Conservation (phyloP, 2,888 invertebrate genomes). For the Troglohyphantes excavatus region DNA sequence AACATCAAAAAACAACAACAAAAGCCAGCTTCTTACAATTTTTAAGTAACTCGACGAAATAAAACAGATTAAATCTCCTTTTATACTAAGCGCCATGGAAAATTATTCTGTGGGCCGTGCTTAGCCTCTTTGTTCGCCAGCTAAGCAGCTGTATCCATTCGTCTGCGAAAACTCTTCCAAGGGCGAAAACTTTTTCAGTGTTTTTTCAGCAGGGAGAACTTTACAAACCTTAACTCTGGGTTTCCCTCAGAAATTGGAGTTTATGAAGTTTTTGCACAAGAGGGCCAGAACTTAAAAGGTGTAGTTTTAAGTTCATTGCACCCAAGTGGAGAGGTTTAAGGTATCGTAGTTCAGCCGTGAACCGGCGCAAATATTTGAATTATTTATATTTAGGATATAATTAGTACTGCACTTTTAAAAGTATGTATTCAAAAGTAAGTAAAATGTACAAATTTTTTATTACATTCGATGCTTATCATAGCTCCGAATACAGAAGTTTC, state of each 20-base stretch:
- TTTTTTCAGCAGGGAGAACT: background rate
- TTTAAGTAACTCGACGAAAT: constrained; percentile 15
- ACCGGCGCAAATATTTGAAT: too few species aligned
- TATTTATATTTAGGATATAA: too few species aligned
- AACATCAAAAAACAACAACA: background rate
- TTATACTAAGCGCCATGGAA: constrained; percentile 1
- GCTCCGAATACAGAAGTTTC: too few species aligned
- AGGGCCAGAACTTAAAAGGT: background rate
- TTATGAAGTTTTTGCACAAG: constrained; percentile 5
- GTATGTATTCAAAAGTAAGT: too few species aligned
- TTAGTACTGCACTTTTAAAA: too few species aligned
- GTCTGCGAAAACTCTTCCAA: constrained; percentile 22
- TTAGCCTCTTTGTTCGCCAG: constrained; percentile 1
- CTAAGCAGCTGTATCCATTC: constrained; percentile 48
- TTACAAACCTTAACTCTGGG: background rate
- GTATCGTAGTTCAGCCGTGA: background rate
- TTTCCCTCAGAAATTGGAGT: background rate
- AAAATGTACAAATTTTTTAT: too few species aligned
- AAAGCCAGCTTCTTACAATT: background rate
- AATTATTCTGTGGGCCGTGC: constrained; percentile 26
- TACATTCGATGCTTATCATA: too few species aligned
- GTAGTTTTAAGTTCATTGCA: constrained; percentile 37
- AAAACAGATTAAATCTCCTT: constrained; percentile 54
- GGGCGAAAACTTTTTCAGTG: constrained; percentile 50
- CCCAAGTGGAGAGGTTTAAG: background rate